phyloP scores from a whole-genome alignment of 64 coral and sea anemone species.

The Anthopleura sola region DNA sequence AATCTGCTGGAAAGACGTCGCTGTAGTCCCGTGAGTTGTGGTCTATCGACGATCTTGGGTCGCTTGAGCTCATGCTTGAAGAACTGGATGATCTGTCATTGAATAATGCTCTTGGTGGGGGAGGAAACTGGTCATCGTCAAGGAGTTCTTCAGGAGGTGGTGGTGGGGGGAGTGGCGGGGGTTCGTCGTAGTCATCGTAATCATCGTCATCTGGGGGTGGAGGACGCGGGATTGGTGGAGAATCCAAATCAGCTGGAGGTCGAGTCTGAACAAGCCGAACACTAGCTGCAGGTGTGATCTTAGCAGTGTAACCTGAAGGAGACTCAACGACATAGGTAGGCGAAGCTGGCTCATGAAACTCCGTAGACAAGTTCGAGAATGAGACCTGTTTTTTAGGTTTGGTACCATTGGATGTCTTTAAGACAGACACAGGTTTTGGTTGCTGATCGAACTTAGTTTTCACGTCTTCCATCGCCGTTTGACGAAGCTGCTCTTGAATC shows the following conservation, averaged over 20 bases:
- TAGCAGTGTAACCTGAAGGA: constrained; percentile 59
- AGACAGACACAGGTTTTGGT: constrained; percentile 47
- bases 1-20: not conserved
- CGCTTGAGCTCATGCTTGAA: constrained; percentile 4
- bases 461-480: constrained; percentile 17
- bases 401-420: constrained; percentile 41
- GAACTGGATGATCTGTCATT: not conserved
- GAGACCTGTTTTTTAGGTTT: constrained; percentile 92
- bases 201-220: constrained; percentile 57
- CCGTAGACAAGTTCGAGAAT: constrained; percentile 75
- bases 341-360: constrained; percentile 64
- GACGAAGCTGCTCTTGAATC: not conserved
- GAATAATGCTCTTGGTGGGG: constrained; percentile 11
- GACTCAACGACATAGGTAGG: constrained; percentile 70
- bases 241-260: constrained; percentile 44
- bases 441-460: constrained; percentile 42
- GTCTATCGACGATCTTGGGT: constrained; percentile 1
- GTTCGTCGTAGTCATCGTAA: constrained; percentile 44
- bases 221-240: constrained; percentile 37
- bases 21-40: not conserved
- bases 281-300: constrained; percentile 75
- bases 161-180: constrained; percentile 68
- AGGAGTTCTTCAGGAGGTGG: constrained; percentile 25
- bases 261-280: constrained; percentile 72
- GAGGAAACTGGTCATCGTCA: constrained; percentile 40